Evolutionary conservation across 2,888 invertebrate genomes (phyloP).

Genomic region (Ypsolopha scabrella): DNA sequence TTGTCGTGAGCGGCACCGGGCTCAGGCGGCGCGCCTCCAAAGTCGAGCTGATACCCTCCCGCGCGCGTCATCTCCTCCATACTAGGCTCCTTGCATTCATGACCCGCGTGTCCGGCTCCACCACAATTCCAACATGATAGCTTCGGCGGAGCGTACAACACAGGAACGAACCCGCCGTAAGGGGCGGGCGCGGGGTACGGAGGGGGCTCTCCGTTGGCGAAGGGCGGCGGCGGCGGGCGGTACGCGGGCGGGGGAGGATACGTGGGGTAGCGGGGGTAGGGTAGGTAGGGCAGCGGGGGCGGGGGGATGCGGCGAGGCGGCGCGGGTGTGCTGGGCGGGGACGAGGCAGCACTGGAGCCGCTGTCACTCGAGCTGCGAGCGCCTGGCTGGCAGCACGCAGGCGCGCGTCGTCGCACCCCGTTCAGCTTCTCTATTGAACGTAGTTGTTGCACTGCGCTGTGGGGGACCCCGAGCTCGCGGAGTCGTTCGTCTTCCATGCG

Average conservation of each 20-base stretch:
- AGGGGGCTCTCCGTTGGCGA: conserved; percentile 59
- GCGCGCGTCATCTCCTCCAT: conserved; percentile 92
- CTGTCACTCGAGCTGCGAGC: conserved; percentile 33
- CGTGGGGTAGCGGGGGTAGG: conserved; percentile 48
- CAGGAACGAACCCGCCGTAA: conserved; percentile 60
- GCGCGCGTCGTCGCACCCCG: conserved; percentile 63
- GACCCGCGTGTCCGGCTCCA: conserved; percentile 82
- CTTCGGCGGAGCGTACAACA: conserved; percentile 71
- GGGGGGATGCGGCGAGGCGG: conserved; percentile 29
- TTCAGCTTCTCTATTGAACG: conserved; percentile 70
- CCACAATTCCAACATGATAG: conserved; percentile 95
- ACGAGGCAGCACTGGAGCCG: conserved; percentile 54
- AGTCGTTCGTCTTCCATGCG: conserved; percentile 74
- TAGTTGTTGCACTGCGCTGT: conserved; percentile 63
- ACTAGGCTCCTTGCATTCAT: conserved; percentile 90
- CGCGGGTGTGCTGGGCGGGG: conserved; percentile 53
- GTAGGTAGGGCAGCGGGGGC: conserved; percentile 36
- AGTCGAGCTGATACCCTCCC: conserved; percentile 77
- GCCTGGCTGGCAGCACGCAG: conserved; percentile 37
- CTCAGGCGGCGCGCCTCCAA: conserved; percentile 56
- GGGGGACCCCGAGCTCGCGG: conserved; percentile 62
- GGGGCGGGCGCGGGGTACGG: conserved; percentile 55
- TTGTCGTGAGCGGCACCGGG: conserved; percentile 31
- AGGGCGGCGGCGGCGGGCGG: conserved; percentile 53
- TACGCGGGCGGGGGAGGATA: conserved; percentile 53